These are phyloP conservation scores for Anolis carolinensis DNA, from an alignment of 2,113 vertebrate genomes.

Conservation along the genomic window DNA sequence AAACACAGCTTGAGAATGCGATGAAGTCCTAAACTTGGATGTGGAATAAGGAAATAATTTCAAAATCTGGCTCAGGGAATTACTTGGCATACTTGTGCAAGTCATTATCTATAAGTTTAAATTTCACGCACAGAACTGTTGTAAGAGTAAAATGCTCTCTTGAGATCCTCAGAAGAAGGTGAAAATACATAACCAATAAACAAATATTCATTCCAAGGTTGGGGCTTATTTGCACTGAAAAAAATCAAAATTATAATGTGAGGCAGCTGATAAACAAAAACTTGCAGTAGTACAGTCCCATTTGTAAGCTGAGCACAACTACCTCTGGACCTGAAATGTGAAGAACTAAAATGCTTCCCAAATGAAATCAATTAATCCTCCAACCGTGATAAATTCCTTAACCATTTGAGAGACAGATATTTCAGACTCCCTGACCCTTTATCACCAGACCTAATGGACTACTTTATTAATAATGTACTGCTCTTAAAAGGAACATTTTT, in stretches of 20 bases:
- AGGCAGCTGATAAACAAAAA: constrained; percentile 42
- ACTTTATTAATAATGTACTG: constrained; percentile 87
- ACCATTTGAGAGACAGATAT: constrained; percentile 79
- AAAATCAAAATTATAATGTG: not conserved
- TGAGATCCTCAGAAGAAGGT: not conserved
- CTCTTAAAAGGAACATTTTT: constrained; percentile 79
- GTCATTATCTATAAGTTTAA: too few species aligned
- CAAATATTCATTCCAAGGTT: constrained; percentile 34
- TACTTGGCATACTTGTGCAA: too few species aligned
- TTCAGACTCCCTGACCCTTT: constrained; percentile 80
- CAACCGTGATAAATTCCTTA: constrained; percentile 80
- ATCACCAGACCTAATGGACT: constrained; percentile 82
- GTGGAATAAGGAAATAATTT: not conserved
- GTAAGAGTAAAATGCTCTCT: not conserved
- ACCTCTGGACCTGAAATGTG: constrained; percentile 68
- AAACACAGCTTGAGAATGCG: not conserved
- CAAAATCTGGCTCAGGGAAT: not conserved
- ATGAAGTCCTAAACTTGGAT: not conserved
- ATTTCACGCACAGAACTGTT: too few species aligned
- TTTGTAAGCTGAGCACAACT: constrained; percentile 59
- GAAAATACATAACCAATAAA: not conserved
- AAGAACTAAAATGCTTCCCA: constrained; percentile 76
- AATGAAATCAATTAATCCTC: constrained; percentile 85
- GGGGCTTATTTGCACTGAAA: constrained; percentile 43
- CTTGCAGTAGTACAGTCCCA: constrained; percentile 50